Conservation (phyloP, 2,888 invertebrate species). For the Hipparchia semele region DNA sequence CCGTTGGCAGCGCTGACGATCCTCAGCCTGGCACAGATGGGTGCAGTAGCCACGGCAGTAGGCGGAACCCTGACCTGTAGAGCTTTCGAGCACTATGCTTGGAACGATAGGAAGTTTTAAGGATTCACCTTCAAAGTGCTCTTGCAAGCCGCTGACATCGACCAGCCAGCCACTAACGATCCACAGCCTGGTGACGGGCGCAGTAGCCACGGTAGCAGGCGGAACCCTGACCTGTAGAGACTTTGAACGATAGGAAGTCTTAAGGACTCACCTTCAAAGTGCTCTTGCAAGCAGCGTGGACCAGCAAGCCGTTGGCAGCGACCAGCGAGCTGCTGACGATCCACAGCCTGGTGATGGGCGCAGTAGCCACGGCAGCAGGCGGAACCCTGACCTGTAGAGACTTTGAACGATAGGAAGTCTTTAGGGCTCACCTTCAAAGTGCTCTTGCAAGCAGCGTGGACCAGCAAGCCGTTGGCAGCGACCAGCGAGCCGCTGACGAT, state of each 20-base stretch:
- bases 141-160: slow-evolving; percentile 63
- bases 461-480: slow-evolving; percentile 66
- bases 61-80: no score
- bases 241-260: neutral
- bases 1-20: no score
- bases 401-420: neutral
- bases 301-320: slow-evolving; percentile 66
- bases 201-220: slow-evolving; percentile 64
- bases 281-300: slow-evolving; percentile 66
- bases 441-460: slow-evolving; percentile 66
- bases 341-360: slow-evolving; percentile 61
- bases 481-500: slow-evolving; percentile 59
- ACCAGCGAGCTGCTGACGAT: slow-evolving; percentile 59
- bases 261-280: slow-evolving; percentile 61
- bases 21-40: no score
- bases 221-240: slow-evolving; percentile 42
- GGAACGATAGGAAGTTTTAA: neutral
- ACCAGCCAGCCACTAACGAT: slow-evolving; percentile 59
- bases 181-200: slow-evolving; percentile 61
- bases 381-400: slow-evolving; percentile 42
- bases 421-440: slow-evolving; percentile 61
- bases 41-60: no score
- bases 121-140: slow-evolving; percentile 64
- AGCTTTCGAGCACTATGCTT: neutral
- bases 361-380: slow-evolving; percentile 64